phyloP scores from a whole-genome alignment of 2,797 vertebrate species.

The Enteromius treurensis region DNA sequence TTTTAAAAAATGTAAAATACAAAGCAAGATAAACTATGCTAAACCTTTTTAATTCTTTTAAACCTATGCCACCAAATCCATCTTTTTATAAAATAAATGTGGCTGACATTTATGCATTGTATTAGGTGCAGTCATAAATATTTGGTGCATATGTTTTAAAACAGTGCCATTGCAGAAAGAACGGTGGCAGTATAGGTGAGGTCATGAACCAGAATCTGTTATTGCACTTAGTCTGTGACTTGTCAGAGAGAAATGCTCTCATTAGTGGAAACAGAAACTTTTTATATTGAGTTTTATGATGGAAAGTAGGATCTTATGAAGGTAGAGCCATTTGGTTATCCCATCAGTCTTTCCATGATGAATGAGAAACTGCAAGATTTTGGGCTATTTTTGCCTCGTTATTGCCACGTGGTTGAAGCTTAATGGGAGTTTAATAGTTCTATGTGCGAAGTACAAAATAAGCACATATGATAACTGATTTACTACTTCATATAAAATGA shows the following conservation, averaged over 20 bases:
- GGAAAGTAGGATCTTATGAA: slow-evolving; percentile 31
- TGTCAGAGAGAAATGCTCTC: slow-evolving; percentile 16
- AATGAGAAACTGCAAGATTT: slow-evolving; percentile 4
- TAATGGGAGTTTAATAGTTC: slow-evolving; percentile 24
- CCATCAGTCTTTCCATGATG: slow-evolving; percentile 28
- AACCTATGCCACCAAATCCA: neutral
- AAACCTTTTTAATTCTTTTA: neutral
- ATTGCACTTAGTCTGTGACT: slow-evolving; percentile 26
- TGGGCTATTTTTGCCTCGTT: neutral
- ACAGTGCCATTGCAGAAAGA: neutral
- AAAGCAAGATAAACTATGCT: neutral
- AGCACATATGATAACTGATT: slow-evolving; percentile 3
- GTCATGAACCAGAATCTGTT: slow-evolving; percentile 18
- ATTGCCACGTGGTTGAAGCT: slow-evolving; percentile 14
- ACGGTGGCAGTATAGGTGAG: neutral
- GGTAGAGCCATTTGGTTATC: slow-evolving; percentile 28
- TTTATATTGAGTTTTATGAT: slow-evolving; percentile 39
- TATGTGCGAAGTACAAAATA: slow-evolving; percentile 1
- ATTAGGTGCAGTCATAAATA: neutral
- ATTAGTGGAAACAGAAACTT: slow-evolving; percentile 34
- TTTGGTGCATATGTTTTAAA: neutral
- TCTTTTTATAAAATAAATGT: neutral
- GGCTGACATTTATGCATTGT: neutral
- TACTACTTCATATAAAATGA: neutral
- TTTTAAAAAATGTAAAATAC: neutral